phyloP scores from a whole-genome alignment of 2,797 vertebrate species.

The Sitta carolinensis region DNA sequence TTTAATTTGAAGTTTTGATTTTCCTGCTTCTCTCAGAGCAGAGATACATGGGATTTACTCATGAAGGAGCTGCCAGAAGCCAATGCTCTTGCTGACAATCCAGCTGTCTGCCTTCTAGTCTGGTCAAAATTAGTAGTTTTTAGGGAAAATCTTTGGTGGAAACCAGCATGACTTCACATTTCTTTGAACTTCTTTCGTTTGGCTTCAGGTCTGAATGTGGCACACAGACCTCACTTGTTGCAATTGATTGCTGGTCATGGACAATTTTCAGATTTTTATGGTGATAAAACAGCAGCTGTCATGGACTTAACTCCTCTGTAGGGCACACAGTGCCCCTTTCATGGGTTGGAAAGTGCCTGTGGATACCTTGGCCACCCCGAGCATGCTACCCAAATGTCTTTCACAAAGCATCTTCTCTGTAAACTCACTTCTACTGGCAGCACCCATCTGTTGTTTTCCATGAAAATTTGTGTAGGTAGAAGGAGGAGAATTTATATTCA shows the following conservation, averaged over 20 bases:
- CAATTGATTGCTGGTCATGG: neutral
- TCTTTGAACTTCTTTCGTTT: neutral
- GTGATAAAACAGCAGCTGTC: neutral
- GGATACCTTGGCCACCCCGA: neutral
- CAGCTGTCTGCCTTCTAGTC: neutral
- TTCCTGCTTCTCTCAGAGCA: neutral
- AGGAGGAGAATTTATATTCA: neutral
- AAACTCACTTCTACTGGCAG: neutral
- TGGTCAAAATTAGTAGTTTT: neutral
- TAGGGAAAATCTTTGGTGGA: neutral
- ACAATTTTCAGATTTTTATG: neutral
- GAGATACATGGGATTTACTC: neutral
- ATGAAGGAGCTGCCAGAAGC: neutral
- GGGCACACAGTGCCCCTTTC: neutral
- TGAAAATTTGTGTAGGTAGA: neutral
- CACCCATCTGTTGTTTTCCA: neutral
- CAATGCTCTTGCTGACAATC: neutral
- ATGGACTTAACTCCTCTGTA: neutral
- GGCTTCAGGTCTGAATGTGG: neutral
- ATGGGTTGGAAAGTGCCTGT: neutral
- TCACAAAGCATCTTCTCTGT: neutral
- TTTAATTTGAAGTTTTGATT: neutral
- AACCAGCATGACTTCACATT: neutral
- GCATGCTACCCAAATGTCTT: rapidly evolving
- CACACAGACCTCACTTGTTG: neutral